Evolutionary conservation across 2,113 vertebrate species (phyloP), one percentile per base, ranked within the genome.

Genomic region (Gymnarchus niloticus): DNA sequence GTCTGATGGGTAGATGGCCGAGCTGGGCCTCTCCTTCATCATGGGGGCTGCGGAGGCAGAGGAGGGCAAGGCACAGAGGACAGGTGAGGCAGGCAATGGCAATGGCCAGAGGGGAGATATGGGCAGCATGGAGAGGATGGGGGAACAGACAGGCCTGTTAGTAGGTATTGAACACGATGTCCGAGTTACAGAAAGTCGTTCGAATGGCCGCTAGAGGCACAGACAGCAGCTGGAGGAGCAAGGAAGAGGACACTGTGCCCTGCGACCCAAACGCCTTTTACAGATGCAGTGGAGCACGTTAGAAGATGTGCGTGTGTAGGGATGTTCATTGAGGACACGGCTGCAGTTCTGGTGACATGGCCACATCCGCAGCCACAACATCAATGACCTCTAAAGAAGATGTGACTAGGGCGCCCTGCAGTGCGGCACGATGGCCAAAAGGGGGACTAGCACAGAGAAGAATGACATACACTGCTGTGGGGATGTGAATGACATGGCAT

Each of bases 1-100:
- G 90, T 99, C 97, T 0, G 97, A 97, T 1, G 97, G 96, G 84
- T 98, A 98, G 85, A 98, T 97, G 87, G 97, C 97, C 0, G 97
- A 99, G 51, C 92, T 96, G 0, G 97, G 97, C n/a, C 97, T 95
- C 89, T 98, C 97, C 89, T 97, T 95, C 86, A 95, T 90, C 87
- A 91, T 94, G 6, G 95, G 93, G 0, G 95, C 97, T 97, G 92
- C 23, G 83, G 33, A 80, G 19, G 61, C 69, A 78, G 59, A 48
- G 49, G 48, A 59, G 28, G 56, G 48, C 19, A 21, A 44, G 59
- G 41, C 28, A 49, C 46, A n/a, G 14, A 49, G 73, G 84, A 49
- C 2, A 54, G 69, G 49, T 25, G 23, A 52, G 52, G 82, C 33
- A 76, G 54, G 54, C 44, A 52, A 85, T 46, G 52, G 69, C 28